Evolutionary conservation across 2,113 vertebrate species (phyloP).

Genomic region (Scomber colias): DNA sequence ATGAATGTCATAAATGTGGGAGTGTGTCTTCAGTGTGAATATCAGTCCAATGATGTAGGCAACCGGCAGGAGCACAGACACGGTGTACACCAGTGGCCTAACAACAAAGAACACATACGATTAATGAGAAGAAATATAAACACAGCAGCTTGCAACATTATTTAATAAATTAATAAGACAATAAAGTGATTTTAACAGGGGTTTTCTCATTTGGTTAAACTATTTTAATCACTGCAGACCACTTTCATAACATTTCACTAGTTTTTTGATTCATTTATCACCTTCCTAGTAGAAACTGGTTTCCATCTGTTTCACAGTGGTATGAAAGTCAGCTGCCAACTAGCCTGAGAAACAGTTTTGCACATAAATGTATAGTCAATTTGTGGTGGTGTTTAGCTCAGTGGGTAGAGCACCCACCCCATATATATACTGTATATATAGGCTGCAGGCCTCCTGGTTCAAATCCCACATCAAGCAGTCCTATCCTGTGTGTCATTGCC

Average conservation of each 20-base stretch:
- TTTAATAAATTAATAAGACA: background rate
- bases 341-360: background rate
- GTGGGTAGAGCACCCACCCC: no score
- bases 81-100: conserved; percentile 86
- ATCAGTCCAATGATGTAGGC: conserved; percentile 89
- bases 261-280: no score
- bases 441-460: no score
- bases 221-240: background rate
- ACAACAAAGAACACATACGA: conserved; percentile 21
- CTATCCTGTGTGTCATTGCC: no score
- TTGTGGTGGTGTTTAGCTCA: no score
- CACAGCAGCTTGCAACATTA: background rate
- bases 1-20: conserved; percentile 89
- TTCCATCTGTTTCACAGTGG: no score
- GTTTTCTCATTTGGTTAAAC: background rate
- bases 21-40: conserved; percentile 91
- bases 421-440: no score
- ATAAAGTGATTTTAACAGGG: background rate
- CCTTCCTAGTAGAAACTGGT: no score
- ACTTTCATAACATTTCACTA: background rate
- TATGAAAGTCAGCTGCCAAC: background rate
- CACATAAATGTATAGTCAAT: no score
- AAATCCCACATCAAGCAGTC: no score
- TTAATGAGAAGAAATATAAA: background rate
- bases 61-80: conserved; percentile 83